phyloP scores from a whole-genome alignment of 1,140 invertebrate genomes.

The Bombus turneri region DNA sequence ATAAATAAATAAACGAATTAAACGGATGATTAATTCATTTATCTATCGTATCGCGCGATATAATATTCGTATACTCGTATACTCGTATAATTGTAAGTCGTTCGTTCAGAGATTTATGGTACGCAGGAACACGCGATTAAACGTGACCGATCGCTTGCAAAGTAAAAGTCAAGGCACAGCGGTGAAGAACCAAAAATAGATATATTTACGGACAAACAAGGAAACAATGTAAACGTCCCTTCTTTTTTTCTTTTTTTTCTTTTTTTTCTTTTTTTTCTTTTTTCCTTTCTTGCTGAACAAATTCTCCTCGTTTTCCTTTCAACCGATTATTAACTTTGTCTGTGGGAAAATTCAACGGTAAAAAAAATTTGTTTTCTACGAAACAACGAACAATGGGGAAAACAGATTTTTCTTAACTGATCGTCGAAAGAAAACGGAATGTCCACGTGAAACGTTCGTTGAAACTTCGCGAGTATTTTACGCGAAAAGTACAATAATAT shows the following conservation, averaged over 20 bases:
- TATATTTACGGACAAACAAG: background rate
- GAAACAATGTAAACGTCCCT: background rate
- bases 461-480: background rate
- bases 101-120: background rate
- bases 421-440: background rate
- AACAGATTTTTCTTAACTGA: slow-evolving; percentile 24
- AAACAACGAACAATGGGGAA: slow-evolving; percentile 31
- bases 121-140: too few species aligned
- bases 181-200: slow-evolving; percentile 10
- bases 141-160: background rate
- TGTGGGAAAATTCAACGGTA: slow-evolving; percentile 7
- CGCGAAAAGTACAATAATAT: background rate
- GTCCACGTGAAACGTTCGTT: background rate
- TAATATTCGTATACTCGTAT: background rate
- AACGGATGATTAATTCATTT: slow-evolving; percentile 4
- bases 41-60: background rate
- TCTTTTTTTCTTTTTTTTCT: background rate
- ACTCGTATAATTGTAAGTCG: background rate
- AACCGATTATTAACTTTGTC: background rate
- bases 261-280: background rate
- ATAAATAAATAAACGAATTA: slow-evolving; percentile 35
- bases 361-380: slow-evolving; percentile 10
- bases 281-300: background rate
- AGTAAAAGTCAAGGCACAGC: slow-evolving; percentile 3
- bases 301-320: background rate